These are phyloP conservation scores for Microctenopoma stevenorrisi DNA, from an alignment of 2,797 vertebrate genomes.

Conservation along the genomic window DNA sequence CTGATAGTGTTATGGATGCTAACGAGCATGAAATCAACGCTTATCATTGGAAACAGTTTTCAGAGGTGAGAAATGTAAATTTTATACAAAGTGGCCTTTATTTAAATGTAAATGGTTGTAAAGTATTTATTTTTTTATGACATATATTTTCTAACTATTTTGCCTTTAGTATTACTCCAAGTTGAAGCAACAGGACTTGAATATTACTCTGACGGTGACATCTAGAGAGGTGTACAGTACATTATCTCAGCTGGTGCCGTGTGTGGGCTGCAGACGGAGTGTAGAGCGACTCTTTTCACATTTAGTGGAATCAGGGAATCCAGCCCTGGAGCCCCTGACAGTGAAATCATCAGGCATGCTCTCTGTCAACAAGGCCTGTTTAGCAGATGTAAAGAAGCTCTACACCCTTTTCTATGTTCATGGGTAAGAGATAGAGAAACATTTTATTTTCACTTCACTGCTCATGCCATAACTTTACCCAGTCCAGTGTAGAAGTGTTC, in stretches of 20 bases:
- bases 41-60: slow-evolving; percentile 91
- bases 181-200: slow-evolving; percentile 93
- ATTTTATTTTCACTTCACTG: background rate
- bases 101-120: background rate
- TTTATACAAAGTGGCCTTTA: background rate
- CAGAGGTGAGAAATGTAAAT: slow-evolving; percentile 85
- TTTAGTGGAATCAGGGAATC: slow-evolving; percentile 93
- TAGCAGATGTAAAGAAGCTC: slow-evolving; percentile 93
- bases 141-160: background rate
- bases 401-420: slow-evolving; percentile 96
- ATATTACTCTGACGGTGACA: slow-evolving; percentile 93
- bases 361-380: slow-evolving; percentile 90
- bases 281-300: slow-evolving; percentile 96
- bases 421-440: slow-evolving; percentile 83
- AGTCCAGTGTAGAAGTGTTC: no score
- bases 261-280: slow-evolving; percentile 95
- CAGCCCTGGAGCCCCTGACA: slow-evolving; percentile 93
- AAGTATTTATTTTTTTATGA: background rate
- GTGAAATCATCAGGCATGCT: slow-evolving; percentile 92
- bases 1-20: slow-evolving; percentile 90
- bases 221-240: slow-evolving; percentile 91
- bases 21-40: slow-evolving; percentile 89
- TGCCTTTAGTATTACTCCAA: slow-evolving; percentile 89
- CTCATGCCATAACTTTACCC: no score
- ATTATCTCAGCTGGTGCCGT: slow-evolving; percentile 94